phyloP scores from a whole-genome alignment of 2,113 vertebrate species.

The pig (Sus scrofa) region T2T-Sscrofa CM000821.6:11961501-11962000 shows the following conservation, averaged over 20 bases:
- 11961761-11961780: not conserved
- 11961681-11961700: not conserved
- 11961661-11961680: not conserved
- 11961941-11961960: too few relatives aligned
- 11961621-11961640: not conserved
- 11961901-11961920: too few relatives aligned
- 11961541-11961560: not conserved
- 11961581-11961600: not conserved
- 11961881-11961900: too few relatives aligned
- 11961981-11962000: too few relatives aligned
- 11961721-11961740: not conserved
- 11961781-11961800: not conserved
- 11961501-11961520: not conserved
- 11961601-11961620: not conserved
- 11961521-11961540: not conserved
- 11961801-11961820: slow-evolving; percentile 49
- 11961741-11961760: not conserved
- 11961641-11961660: not conserved
- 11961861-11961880: too few relatives aligned
- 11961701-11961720: not conserved
- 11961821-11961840: too few relatives aligned
- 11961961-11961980: too few relatives aligned
- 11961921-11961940: too few relatives aligned
- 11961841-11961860: too few relatives aligned
- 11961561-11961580: not conserved